phyloP scores from a whole-genome alignment of 2,888 invertebrate genomes.

The Microctonus hyperodae region DNA sequence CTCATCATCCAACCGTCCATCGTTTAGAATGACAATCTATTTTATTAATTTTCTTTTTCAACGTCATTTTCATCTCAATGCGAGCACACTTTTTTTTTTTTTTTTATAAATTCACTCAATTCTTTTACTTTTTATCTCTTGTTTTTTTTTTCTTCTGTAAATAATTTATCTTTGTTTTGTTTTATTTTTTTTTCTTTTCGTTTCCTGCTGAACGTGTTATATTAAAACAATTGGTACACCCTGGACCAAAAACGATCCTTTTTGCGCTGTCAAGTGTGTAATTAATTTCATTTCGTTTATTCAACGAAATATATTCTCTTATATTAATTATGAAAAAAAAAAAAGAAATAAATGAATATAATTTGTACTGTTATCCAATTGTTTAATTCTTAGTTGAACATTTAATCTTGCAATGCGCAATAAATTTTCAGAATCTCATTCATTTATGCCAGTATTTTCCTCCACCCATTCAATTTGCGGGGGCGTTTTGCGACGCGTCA shows the following conservation, averaged over 20 bases:
- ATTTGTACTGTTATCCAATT: not conserved
- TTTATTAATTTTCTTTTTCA: constrained; percentile 7
- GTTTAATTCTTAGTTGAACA: not conserved
- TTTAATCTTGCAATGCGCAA: constrained; percentile 28
- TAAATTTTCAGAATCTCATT: constrained; percentile 46
- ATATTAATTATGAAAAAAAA: not conserved
- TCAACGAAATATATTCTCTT: not conserved
- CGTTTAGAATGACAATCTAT: constrained; percentile 14
- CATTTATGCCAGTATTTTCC: constrained; percentile 51
- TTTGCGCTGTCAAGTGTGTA: constrained; percentile 1
- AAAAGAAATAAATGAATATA: not conserved
- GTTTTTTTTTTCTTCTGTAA: not conserved
- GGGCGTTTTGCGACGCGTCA: constrained; percentile 46
- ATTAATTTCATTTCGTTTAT: constrained; percentile 11
- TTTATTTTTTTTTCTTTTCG: not conserved
- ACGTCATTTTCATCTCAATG: not conserved
- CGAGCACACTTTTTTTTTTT: constrained; percentile 17
- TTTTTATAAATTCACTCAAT: not conserved
- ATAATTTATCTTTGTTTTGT: not conserved
- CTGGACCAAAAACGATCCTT: not conserved
- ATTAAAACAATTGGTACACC: not conserved
- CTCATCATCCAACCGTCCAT: constrained; percentile 3
- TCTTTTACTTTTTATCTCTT: not conserved
- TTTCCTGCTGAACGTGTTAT: not conserved
- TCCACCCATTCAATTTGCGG: constrained; percentile 54